phyloP scores from a whole-genome alignment of 2,113 vertebrate genomes.

The Xyliphius kryptos region DNA sequence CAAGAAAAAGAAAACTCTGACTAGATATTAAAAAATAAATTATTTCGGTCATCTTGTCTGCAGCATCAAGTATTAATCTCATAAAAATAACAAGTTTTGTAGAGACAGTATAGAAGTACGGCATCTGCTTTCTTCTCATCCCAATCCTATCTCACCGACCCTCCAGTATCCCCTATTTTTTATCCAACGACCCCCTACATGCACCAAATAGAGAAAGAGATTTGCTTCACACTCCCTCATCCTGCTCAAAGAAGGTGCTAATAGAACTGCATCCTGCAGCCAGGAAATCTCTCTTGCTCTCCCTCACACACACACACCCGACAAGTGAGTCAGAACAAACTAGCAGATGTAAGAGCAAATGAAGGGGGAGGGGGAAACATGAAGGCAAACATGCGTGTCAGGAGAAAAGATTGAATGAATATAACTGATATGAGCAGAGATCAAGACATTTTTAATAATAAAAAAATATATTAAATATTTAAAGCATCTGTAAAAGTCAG shows the following conservation, averaged over 20 bases:
- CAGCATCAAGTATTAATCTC: neutral
- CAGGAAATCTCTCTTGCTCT: slow-evolving; percentile 67
- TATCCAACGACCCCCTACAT: slow-evolving; percentile 44
- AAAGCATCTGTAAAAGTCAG: too few species aligned
- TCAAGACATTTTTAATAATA: too few species aligned
- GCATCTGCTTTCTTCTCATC: slow-evolving; percentile 3
- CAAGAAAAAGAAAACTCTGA: too few species aligned
- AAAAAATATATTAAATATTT: too few species aligned
- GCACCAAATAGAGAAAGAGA: slow-evolving; percentile 82
- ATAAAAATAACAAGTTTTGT: too few species aligned
- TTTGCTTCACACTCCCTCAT: slow-evolving; percentile 87
- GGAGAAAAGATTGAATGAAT: neutral
- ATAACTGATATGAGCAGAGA: too few species aligned
- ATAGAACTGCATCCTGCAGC: slow-evolving; percentile 84
- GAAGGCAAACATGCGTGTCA: neutral
- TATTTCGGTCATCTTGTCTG: too few species aligned
- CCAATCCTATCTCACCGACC: neutral
- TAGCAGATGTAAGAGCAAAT: slow-evolving; percentile 8
- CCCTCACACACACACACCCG: neutral
- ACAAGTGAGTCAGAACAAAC: slow-evolving; percentile 1
- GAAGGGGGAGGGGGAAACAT: neutral
- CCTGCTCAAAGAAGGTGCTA: slow-evolving; percentile 85
- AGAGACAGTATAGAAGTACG: neutral
- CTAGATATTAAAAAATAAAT: too few species aligned
- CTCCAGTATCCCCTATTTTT: slow-evolving; percentile 8